A percentile compares a stretch with the other conserved stretches of the same genome.
Evolutionary conservation across 2,888 invertebrate species (phyloP).

Genomic region (Cremastinae sp.): DNA sequence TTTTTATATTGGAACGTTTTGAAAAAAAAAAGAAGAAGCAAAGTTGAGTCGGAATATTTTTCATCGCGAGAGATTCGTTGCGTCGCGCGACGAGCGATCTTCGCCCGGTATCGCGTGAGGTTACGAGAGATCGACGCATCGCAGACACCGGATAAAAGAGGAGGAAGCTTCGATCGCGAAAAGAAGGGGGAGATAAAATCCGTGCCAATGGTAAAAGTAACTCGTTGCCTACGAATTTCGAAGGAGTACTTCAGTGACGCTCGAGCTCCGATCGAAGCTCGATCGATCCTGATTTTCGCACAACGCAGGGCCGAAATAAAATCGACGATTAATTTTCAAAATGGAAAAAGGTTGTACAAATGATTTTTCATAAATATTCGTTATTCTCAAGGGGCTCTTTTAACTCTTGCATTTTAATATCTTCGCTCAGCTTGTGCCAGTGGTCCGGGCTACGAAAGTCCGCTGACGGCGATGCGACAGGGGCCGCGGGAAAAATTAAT

Average conservation of each 20-base stretch:
- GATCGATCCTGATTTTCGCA: constrained; percentile 17
- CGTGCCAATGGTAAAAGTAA: constrained; percentile 13
- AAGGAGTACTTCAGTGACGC: constrained; percentile 39
- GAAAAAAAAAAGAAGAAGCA: no score
- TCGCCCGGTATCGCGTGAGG: background rate
- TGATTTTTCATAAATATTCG: background rate
- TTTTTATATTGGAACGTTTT: constrained; percentile 44
- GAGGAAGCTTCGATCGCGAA: background rate
- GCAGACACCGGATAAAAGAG: constrained; percentile 9
- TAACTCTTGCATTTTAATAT: no score
- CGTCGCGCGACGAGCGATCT: no score
- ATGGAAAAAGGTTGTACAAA: background rate
- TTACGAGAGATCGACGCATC: background rate
- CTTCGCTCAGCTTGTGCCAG: constrained; percentile 62
- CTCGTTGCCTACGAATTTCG: constrained; percentile 4
- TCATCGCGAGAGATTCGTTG: background rate
- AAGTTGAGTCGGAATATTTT: constrained; percentile 22
- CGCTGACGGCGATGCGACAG: constrained; percentile 89
- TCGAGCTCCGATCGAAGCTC: constrained; percentile 1
- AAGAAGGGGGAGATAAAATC: background rate
- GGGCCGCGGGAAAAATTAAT: constrained; percentile 93
- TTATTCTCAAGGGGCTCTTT: background rate
- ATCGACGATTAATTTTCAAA: no score
- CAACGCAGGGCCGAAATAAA: constrained; percentile 7
- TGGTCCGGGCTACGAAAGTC: constrained; percentile 90